These are phyloP conservation scores for Coreius guichenoti DNA, from an alignment of 2,797 vertebrate species.

Conservation along the genomic window DNA sequence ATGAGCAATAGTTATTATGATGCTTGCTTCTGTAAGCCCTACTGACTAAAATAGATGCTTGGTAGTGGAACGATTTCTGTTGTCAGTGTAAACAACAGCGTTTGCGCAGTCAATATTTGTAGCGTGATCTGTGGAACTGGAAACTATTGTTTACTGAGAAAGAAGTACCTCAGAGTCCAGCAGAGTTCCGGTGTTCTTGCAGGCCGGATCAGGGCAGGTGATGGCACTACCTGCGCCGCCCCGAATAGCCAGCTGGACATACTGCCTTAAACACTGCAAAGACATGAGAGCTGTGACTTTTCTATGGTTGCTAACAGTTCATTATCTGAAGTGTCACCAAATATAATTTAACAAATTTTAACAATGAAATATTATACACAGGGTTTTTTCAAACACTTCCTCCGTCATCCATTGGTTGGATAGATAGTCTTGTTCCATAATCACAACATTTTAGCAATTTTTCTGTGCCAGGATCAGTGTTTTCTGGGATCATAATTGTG, in stretches of 20 bases:
- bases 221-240: constrained; percentile 91
- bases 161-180: constrained; percentile 90
- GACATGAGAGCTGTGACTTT: constrained; percentile 55
- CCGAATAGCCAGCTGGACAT: constrained; percentile 87
- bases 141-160: constrained; percentile 14
- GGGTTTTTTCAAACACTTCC: neutral
- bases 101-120: neutral
- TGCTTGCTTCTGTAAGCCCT: neutral
- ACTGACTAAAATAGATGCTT: constrained; percentile 8
- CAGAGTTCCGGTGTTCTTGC: constrained; percentile 83
- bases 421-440: neutral
- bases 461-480: neutral
- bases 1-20: neutral
- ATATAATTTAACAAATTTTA: neutral
- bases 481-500: neutral
- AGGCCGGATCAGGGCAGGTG: constrained; percentile 92
- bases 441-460: neutral
- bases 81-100: neutral
- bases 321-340: neutral
- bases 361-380: neutral
- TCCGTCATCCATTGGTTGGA: neutral
- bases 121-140: neutral
- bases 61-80: neutral
- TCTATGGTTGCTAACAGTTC: neutral
- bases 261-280: constrained; percentile 91